Evolutionary conservation across 2,113 vertebrate genomes (phyloP), one percentile per base, ranked within the genome.

Genomic region (Etheostoma spectabile): DNA sequence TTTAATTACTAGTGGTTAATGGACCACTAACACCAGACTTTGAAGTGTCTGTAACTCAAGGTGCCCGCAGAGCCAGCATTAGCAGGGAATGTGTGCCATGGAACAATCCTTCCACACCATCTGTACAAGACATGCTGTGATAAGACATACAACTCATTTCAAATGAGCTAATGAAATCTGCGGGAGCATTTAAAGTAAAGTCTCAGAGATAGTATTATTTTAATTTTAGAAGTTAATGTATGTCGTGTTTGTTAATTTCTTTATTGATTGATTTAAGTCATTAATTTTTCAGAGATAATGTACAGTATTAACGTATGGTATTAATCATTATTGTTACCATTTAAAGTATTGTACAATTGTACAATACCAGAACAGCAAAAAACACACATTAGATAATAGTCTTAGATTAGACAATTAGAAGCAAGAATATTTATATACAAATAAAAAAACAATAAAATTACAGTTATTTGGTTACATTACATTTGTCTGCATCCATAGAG

Each of bases 1-100:
- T 87, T 92, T 90, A 93, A 92, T 92, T 89, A 93, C 83, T 65
- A 19, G 77, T 77, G 72, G 79, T 87, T 92, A 92, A 90, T 90
- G 84, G 84, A 90, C 65, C 88, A 75, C 84, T 88, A 76, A 89
- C 75, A 83, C n/a, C 74, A 79, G 64, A 77, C 87, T 90, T 82
- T 88, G 89, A 93, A 83, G 89, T 74, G 88, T 85, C 79, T 84
- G 74, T 82, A 85, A 87, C 71, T 86, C 75, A 81, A 85, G 38
- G 69, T 81, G 75, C 74, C 80, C 46, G 35, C 80, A 82, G 74
- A 67, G 55, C 52, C 77, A 53, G 62, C 49, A 49, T 66, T 59
- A 60, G 68, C 68, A 42, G 78, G 68, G 70, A 63, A 73, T 18
- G 56, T 72, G 67, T 73, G 27, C 38, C 45, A 61, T 11, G 42